Conservation (phyloP, 2,113 vertebrate genomes). For the Lamprotornis superbus region DNA sequence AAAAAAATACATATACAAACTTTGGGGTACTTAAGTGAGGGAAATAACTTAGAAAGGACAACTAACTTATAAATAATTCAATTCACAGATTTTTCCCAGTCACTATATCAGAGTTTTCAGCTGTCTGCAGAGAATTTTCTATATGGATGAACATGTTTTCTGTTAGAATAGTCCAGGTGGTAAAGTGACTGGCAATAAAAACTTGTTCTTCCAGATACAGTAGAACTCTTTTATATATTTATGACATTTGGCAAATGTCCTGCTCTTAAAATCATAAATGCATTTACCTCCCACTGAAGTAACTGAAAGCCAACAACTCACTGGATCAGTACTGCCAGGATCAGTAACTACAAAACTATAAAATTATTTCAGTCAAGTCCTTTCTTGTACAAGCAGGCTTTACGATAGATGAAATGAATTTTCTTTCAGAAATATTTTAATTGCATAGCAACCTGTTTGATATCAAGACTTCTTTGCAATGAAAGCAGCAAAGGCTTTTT, state of each 20-base stretch:
- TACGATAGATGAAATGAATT: not conserved
- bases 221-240: not conserved
- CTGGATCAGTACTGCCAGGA: not conserved
- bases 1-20: not conserved
- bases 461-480: not conserved
- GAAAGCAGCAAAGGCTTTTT: not conserved
- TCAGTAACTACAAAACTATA: not conserved
- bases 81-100: not conserved
- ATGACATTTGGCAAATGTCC: not conserved
- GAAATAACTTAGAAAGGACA: not conserved
- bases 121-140: not conserved
- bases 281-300: not conserved
- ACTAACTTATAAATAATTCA: not conserved
- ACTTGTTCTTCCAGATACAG: not conserved
- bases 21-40: not conserved
- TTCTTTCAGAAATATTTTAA: not conserved
- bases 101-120: not conserved
- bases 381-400: not conserved
- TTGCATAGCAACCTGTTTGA: not conserved
- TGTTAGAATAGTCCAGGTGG: not conserved
- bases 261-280: not conserved
- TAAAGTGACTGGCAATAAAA: not conserved
- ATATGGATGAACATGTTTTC: not conserved
- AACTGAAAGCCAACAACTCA: not conserved
- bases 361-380: not conserved